Percentiles rank a stretch among this genome's conserved stretches.
phyloP scores from a whole-genome alignment of 2,888 invertebrate species.

The Cantharis nigra region DNA sequence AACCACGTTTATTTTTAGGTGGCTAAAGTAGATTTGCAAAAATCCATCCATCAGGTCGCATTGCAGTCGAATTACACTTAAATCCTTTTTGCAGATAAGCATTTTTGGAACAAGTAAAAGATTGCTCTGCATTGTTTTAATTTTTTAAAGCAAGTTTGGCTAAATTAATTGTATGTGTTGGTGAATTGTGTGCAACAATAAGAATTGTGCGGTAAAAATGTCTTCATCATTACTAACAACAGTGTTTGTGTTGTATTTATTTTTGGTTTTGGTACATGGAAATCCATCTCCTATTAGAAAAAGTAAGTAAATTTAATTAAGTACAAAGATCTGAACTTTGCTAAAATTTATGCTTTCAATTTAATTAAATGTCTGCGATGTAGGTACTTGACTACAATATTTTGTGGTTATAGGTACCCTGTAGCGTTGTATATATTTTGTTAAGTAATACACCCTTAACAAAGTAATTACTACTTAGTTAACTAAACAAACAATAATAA shows the following conservation, averaged over 20 bases:
- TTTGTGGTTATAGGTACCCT: background rate
- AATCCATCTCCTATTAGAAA: constrained; percentile 39
- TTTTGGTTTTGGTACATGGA: constrained; percentile 14
- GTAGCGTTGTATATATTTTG: background rate
- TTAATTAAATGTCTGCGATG: background rate
- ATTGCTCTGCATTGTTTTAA: background rate
- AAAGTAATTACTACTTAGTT: background rate
- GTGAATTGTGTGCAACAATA: background rate
- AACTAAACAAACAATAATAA: background rate
- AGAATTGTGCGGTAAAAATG: background rate
- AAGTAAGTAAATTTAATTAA: constrained; percentile 33
- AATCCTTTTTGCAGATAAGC: background rate
- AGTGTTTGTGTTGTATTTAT: background rate
- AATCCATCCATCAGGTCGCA: background rate
- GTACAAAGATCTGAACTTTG: background rate
- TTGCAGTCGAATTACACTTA: background rate
- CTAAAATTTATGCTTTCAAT: background rate
- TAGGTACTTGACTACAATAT: background rate
- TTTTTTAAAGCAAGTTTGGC: background rate
- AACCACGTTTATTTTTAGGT: background rate
- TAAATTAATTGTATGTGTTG: background rate
- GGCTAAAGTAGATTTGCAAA: background rate
- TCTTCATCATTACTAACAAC: background rate
- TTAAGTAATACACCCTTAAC: background rate
- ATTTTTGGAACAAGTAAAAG: background rate